phyloP scores from a whole-genome alignment of 2,888 invertebrate genomes.

The Incurvaria masculella region DNA sequence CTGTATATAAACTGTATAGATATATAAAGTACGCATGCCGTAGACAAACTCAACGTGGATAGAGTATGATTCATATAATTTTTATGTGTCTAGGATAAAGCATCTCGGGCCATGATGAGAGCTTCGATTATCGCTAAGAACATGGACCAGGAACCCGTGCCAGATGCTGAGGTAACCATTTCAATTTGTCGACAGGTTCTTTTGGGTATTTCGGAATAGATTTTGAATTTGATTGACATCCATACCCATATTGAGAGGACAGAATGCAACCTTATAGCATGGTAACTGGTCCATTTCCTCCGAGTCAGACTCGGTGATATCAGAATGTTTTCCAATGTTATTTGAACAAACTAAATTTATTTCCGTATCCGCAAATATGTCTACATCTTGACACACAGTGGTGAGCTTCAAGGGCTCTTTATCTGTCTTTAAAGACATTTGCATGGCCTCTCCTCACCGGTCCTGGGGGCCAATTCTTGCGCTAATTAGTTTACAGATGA shows the following conservation, averaged over 20 bases:
- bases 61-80: not conserved
- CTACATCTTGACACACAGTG: not conserved
- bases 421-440: not conserved
- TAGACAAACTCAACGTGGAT: not conserved
- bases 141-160: slow-evolving; percentile 29
- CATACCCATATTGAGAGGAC: no score
- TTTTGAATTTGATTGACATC: no score
- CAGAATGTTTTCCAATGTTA: no score
- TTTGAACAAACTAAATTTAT: slow-evolving; percentile 2
- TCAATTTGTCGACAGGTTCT: no score
- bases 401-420: not conserved
- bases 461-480: no score
- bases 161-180: slow-evolving; percentile 25
- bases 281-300: no score
- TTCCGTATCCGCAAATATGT: slow-evolving; percentile 19
- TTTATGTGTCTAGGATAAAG: slow-evolving; percentile 24
- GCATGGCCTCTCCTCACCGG: not conserved
- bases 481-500: no score
- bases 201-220: no score
- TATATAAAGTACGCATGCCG: no score
- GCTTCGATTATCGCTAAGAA: slow-evolving; percentile 33
- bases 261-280: no score
- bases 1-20: not conserved
- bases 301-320: no score
- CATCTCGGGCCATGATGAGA: slow-evolving; percentile 40